Evolutionary conservation across 2,113 vertebrate genomes (phyloP).

Genomic region (Mus pahari): DNA sequence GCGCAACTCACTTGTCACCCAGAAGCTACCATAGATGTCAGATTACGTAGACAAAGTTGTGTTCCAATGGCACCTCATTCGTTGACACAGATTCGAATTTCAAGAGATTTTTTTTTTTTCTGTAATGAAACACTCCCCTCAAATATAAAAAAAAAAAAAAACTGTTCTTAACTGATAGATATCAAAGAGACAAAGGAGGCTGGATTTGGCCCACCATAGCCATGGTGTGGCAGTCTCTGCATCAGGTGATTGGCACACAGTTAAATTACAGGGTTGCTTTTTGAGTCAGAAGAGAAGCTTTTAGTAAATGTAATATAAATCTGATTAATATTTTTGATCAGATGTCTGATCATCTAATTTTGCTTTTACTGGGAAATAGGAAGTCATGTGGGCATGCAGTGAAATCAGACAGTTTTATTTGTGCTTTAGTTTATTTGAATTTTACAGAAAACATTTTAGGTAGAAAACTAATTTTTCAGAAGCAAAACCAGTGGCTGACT

Average conservation of each 20-base stretch:
- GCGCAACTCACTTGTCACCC: background rate
- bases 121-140: background rate
- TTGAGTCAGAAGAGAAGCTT: background rate
- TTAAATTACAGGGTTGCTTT: background rate
- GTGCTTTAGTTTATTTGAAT: constrained; percentile 38
- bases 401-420: background rate
- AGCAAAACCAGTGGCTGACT: constrained; percentile 15
- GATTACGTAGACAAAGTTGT: background rate
- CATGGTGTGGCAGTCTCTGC: background rate
- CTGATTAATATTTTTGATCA: constrained; percentile 42
- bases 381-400: background rate
- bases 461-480: constrained; percentile 40
- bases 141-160: constrained; percentile 21
- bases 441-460: background rate
- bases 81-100: background rate
- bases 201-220: background rate
- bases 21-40: background rate
- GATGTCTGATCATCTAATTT: background rate
- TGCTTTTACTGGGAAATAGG: background rate
- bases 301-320: constrained; percentile 22
- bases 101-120: background rate
- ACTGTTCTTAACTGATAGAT: background rate
- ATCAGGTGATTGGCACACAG: background rate
- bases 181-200: background rate
- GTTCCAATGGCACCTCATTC: background rate